Evolutionary conservation across 30 jellyfish, hydroid and myxozoan species (phyloP).

Genomic region (Morbakka virulenta): DNA sequence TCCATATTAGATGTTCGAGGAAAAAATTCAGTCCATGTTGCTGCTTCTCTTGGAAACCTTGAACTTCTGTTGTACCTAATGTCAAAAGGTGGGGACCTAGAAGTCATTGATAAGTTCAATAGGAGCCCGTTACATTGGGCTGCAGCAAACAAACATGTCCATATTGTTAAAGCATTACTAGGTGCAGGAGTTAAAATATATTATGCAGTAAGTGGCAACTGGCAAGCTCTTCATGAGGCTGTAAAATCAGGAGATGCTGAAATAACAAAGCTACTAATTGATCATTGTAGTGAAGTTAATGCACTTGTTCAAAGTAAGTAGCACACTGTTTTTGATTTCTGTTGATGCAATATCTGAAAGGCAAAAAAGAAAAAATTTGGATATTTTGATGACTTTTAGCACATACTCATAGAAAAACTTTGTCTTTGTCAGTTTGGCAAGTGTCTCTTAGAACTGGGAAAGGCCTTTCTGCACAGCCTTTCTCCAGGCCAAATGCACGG

Average conservation of each 20-base stretch:
- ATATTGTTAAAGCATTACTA: slow-evolving; percentile 31
- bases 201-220: slow-evolving; percentile 39
- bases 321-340: neutral
- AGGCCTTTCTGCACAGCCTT: no score
- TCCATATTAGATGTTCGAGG: slow-evolving; percentile 52
- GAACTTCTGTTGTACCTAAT: slow-evolving; percentile 39
- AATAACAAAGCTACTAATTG: slow-evolving; percentile 39
- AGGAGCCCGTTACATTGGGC: slow-evolving; percentile 82
- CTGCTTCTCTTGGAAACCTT: slow-evolving; percentile 39
- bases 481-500: no score
- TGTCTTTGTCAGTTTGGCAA: no score
- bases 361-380: neutral
- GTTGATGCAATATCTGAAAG: neutral
- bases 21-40: slow-evolving; percentile 57
- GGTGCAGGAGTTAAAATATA: slow-evolving; percentile 53
- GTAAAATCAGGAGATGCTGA: slow-evolving; percentile 52
- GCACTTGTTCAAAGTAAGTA: slow-evolving; percentile 1
- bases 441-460: no score
- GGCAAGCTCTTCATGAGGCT: slow-evolving; percentile 86
- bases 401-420: no score
- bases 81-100: slow-evolving; percentile 24
- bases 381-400: no score
- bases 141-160: slow-evolving; percentile 35
- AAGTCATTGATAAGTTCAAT: slow-evolving; percentile 44
- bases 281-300: slow-evolving; percentile 22